Conservation (phyloP, 2,797 vertebrate genomes). For the Pyrocephalus nanus region DNA sequence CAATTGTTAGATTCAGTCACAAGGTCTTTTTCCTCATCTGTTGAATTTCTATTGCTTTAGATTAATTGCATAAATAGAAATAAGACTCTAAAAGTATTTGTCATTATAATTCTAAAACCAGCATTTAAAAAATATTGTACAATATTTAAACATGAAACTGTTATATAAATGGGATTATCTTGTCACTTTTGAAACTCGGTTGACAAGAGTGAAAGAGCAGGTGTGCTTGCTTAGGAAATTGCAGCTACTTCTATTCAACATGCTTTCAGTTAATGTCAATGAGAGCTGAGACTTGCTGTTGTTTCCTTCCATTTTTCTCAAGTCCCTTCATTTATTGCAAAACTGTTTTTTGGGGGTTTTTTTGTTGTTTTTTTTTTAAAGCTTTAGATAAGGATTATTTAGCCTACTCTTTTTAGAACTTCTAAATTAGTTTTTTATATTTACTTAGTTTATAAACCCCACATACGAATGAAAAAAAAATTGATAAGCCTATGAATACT, state of each 20-base stretch:
- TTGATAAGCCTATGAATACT: background rate
- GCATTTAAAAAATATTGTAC: background rate
- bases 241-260: background rate
- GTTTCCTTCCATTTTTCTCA: background rate
- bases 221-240: background rate
- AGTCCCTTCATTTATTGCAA: background rate
- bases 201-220: background rate
- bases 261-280: background rate
- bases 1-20: background rate
- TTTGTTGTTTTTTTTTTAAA: background rate
- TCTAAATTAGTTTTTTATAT: background rate
- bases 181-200: background rate
- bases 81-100: background rate
- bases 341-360: background rate
- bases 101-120: background rate
- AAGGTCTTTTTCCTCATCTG: background rate
- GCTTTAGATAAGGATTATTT: background rate
- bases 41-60: background rate
- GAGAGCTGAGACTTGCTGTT: background rate
- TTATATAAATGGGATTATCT: background rate
- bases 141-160: background rate
- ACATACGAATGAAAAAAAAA: background rate
- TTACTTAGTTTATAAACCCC: background rate
- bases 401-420: background rate
- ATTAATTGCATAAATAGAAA: background rate